Percentiles rank a stretch among this genome's conserved stretches.
phyloP scores from a whole-genome alignment of 2,113 vertebrate species.

The Trematocara stigmaticum region DNA sequence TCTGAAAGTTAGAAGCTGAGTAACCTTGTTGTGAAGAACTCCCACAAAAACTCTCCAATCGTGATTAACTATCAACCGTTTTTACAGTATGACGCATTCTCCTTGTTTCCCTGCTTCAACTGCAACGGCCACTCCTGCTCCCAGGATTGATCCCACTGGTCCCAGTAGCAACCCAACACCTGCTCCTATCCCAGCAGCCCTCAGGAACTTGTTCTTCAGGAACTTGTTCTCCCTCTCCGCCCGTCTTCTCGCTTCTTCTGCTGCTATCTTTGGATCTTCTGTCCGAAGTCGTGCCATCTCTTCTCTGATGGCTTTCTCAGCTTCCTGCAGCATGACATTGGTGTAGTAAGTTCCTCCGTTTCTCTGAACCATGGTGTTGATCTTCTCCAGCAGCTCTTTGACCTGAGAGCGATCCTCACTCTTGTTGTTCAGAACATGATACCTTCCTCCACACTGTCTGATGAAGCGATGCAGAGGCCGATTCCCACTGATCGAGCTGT shows the following conservation, averaged over 20 bases:
- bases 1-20: no score
- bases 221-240: neutral
- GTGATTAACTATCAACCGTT: no score
- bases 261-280: neutral
- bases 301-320: neutral
- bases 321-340: neutral
- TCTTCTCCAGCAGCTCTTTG: neutral
- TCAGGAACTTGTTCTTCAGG: neutral
- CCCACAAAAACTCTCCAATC: no score
- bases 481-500: neutral
- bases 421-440: neutral
- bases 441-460: fast-evolving
- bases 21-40: no score
- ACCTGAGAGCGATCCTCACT: neutral
- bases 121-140: no score
- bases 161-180: no score
- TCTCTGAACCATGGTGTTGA: neutral
- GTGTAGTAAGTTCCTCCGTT: neutral
- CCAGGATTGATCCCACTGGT: no score
- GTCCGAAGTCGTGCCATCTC: fast-evolving
- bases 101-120: no score
- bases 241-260: neutral
- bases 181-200: neutral
- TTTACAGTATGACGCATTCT: no score
- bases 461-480: neutral